Evolutionary conservation across 2,888 invertebrate genomes (phyloP), one percentile per base, ranked within the genome.

Genomic region (Xestia sexstrigata): DNA sequence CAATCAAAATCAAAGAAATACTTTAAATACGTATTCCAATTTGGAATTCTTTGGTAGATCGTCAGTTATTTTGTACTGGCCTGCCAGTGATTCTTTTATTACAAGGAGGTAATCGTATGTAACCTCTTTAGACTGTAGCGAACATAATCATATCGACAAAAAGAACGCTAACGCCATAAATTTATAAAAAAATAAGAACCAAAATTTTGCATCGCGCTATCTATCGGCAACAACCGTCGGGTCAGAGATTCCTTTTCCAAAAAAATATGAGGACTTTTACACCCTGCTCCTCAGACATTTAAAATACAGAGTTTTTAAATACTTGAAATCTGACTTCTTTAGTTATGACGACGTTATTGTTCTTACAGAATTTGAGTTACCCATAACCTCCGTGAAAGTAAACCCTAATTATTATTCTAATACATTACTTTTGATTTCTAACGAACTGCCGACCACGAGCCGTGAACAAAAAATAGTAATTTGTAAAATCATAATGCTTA

Each of bases 401-500:
- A 39, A 52, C 35, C n/a, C 8, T 52, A 65, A 78, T 78, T 77
- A 52, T 30, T 15, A 20, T 30, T 74, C n/a, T 58, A 83, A 63
- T 69, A 67, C n/a, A n/a, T n/a, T n/a, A 58, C n/a, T 84, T 63
- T 45, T 35, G 13, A 45, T 84, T 84, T 72, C 58, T 17, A 73
- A 76, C 2, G 62, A 58, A 52, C 63, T 49, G 15, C 69, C 49
- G 23, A 80, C 80, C 26, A 70, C 67, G 81, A 20, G 35, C 8
- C 13, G 20, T 9, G 35, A 23, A 42, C 62, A 71, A 76, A 84
- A 84, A 74, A 74, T 30, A n/a, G 42, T 86, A 76, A 84, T 87
- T 86, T 74, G 84, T 84, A 86, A 75, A n/a, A 83, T 73, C 70
- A 84, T 75, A 72, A 66, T 39, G 49, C 81, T 11, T 66, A 84